These are phyloP conservation scores for Macroramphosus scolopax DNA, from an alignment of 2,797 vertebrate genomes.

Conservation along the genomic window DNA sequence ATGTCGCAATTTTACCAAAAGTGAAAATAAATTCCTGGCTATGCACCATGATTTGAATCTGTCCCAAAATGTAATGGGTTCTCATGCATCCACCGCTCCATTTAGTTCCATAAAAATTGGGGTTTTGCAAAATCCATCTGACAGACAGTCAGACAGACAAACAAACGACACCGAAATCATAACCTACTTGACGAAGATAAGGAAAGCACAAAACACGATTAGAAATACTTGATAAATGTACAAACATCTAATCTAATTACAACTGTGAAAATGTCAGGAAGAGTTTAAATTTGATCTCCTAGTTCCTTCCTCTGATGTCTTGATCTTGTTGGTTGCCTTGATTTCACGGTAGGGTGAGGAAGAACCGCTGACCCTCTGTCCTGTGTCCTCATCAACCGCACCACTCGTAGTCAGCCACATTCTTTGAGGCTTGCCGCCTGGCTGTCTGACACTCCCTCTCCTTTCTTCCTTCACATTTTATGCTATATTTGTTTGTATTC, in stretches of 20 bases:
- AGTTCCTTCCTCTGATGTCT: conserved; percentile 15
- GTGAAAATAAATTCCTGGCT: too few species aligned
- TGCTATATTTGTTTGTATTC: conserved; percentile 67
- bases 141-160: too few species aligned
- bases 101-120: too few species aligned
- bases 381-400: conserved; percentile 13
- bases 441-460: conserved; percentile 48
- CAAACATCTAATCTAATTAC: conserved; percentile 9
- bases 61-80: too few species aligned
- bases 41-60: too few species aligned
- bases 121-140: too few species aligned
- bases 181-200: background rate
- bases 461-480: conserved; percentile 56
- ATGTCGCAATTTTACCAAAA: too few species aligned
- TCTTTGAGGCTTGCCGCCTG: conserved; percentile 32
- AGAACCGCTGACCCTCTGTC: conserved; percentile 21
- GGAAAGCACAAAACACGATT: background rate
- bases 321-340: conserved; percentile 11
- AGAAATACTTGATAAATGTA: conserved; percentile 1
- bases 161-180: too few species aligned
- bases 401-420: conserved; percentile 20
- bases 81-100: too few species aligned
- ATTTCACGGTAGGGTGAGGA: conserved; percentile 22
- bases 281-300: conserved; percentile 6
- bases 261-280: conserved; percentile 7